Conservation (phyloP, 1,140 invertebrate species). For the Procambarus clarkii region DNA sequence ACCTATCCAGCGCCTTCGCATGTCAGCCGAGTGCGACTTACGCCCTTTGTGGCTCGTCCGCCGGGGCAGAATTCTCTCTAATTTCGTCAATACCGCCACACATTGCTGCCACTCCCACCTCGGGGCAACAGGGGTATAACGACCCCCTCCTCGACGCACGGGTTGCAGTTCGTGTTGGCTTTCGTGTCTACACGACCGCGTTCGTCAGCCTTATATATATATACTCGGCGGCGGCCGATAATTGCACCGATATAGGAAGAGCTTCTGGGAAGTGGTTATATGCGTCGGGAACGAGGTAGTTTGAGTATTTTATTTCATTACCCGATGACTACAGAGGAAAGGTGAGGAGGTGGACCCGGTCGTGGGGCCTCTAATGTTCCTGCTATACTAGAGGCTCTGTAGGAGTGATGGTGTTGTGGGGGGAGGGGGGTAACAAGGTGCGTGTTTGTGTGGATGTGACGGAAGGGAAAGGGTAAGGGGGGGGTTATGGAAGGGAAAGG, state of each 20-base stretch:
- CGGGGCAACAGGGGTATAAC: background rate
- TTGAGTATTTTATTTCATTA: too few species aligned
- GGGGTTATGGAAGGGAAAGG: background rate
- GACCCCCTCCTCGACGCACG: background rate
- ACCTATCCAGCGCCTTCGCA: constrained; percentile 10
- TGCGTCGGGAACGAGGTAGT: too few species aligned
- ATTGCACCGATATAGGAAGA: background rate
- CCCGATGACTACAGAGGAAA: too few species aligned
- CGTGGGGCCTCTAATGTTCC: background rate
- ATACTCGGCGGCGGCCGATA: background rate
- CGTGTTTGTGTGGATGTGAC: background rate
- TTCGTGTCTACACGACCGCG: too few species aligned
- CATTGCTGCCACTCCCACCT: background rate
- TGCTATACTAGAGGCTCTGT: background rate
- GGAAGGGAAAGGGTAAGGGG: background rate
- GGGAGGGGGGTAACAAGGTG: background rate
- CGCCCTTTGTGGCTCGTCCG: constrained; percentile 13
- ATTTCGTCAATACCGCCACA: constrained; percentile 41
- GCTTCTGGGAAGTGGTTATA: too few species aligned
- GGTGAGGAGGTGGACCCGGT: too few species aligned
- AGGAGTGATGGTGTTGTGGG: background rate
- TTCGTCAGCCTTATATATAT: background rate
- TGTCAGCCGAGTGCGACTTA: constrained; percentile 3
- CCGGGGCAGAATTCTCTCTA: constrained; percentile 16
- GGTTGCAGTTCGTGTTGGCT: background rate